phyloP scores from a whole-genome alignment of 2,113 vertebrate genomes.

The Micronisus gabar region DNA sequence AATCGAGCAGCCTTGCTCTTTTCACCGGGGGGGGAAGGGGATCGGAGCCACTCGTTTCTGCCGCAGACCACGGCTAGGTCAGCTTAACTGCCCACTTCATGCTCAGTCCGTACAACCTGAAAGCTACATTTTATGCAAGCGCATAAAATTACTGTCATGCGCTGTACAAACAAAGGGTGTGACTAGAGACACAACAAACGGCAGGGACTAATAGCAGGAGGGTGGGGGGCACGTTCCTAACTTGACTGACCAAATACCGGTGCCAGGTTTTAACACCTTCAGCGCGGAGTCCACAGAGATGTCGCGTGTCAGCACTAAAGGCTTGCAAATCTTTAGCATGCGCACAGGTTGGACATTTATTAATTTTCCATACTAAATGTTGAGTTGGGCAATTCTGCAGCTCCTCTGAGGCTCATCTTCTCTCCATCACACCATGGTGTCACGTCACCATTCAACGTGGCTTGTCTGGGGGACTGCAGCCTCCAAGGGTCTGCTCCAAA shows the following conservation, averaged over 20 bases:
- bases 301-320: not conserved
- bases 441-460: not conserved
- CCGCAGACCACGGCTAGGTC: not conserved
- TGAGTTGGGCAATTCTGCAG: not conserved
- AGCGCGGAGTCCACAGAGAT: not conserved
- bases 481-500: not conserved
- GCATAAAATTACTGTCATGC: not conserved
- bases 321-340: not conserved
- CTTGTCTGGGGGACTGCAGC: not conserved
- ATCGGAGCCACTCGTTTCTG: rapidly evolving
- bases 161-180: not conserved
- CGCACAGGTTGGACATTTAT: not conserved
- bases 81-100: not conserved
- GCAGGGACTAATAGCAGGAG: not conserved
- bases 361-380: not conserved
- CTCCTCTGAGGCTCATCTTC: not conserved
- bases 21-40: not conserved
- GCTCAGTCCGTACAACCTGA: not conserved
- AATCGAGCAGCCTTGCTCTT: not conserved
- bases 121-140: not conserved
- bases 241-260: not conserved
- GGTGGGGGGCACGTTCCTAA: not conserved
- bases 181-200: not conserved
- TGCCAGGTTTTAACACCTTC: not conserved
- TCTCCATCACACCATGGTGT: not conserved